These are phyloP conservation scores for Hymenopus coronatus DNA, from an alignment of 2,888 invertebrate species.

Conservation along the genomic window DNA sequence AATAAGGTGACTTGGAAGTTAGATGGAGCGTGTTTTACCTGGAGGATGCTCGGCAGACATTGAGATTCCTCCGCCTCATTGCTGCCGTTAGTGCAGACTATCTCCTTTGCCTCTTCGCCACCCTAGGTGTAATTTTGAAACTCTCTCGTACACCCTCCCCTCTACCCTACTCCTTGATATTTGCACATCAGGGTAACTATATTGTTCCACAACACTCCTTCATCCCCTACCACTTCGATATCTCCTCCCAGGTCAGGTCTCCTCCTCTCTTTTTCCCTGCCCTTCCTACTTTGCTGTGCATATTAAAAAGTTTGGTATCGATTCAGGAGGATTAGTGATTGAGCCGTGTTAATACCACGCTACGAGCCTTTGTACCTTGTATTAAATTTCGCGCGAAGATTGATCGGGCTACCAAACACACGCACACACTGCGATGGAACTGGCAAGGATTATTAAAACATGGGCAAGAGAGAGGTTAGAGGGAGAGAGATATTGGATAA, in stretches of 20 bases:
- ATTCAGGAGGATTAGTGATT: slow-evolving; percentile 30
- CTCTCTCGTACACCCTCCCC: background rate
- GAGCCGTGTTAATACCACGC: slow-evolving; percentile 25
- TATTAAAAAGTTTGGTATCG: slow-evolving; percentile 31
- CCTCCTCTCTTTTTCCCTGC: background rate
- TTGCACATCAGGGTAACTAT: slow-evolving; percentile 20
- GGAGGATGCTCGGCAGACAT: background rate
- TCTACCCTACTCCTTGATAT: background rate
- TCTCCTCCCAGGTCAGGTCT: background rate
- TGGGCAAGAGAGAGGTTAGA: slow-evolving; percentile 16
- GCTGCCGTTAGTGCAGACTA: background rate
- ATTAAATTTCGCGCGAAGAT: slow-evolving; percentile 31
- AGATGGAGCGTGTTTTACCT: background rate
- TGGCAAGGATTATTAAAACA: slow-evolving; percentile 27
- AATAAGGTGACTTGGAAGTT: too few relatives aligned
- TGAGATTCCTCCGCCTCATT: background rate
- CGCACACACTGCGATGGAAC: background rate
- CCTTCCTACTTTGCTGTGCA: slow-evolving; percentile 16
- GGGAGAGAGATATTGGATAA: slow-evolving; percentile 5
- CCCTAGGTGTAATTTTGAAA: slow-evolving; percentile 20
- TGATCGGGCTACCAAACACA: slow-evolving; percentile 20
- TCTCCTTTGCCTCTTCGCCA: background rate
- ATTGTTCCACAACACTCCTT: slow-evolving; percentile 13
- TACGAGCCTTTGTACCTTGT: slow-evolving; percentile 27
- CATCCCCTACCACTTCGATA: background rate